Evolutionary conservation across 1,140 invertebrate genomes (phyloP).

Genomic region (Littorina saxatilis): DNA sequence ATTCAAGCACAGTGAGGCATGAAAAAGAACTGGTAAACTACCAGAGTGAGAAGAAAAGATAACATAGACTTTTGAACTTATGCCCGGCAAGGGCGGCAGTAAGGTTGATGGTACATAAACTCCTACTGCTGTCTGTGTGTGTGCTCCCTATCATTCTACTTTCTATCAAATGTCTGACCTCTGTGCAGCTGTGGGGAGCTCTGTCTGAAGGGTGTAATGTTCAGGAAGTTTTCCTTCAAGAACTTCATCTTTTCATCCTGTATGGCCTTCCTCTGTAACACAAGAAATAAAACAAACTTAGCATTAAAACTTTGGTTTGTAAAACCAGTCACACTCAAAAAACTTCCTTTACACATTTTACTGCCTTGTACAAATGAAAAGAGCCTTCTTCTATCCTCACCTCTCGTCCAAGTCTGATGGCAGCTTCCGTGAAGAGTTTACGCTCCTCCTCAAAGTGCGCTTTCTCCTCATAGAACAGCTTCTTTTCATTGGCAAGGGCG

Average conservation of each 20-base stretch:
- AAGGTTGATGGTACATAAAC: too few species aligned
- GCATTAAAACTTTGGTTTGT: too few species aligned
- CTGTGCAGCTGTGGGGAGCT: not conserved
- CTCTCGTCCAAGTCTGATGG: conserved; percentile 61
- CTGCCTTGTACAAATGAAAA: conserved; percentile 14
- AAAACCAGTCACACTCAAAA: too few species aligned
- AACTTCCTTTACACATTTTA: not conserved
- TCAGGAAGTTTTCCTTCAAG: conserved; percentile 29
- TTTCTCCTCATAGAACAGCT: conserved; percentile 67
- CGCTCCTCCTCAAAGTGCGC: conserved; percentile 70
- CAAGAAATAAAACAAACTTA: not conserved
- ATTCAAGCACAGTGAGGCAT: not conserved
- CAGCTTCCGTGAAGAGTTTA: conserved; percentile 63
- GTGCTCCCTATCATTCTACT: too few species aligned
- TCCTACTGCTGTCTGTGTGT: too few species aligned
- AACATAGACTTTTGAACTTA: not conserved
- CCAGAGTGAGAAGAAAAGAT: not conserved
- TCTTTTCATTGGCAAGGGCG: conserved; percentile 61
- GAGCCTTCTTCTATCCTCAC: conserved; percentile 39
- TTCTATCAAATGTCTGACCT: too few species aligned
- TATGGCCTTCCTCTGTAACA: conserved; percentile 8
- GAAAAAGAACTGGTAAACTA: not conserved
- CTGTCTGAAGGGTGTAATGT: conserved; percentile 32
- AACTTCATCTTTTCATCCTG: conserved; percentile 35
- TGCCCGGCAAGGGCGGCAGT: not conserved